Conservation (phyloP, 2,113 vertebrate genomes). For the Mastomys natalensis region DNA sequence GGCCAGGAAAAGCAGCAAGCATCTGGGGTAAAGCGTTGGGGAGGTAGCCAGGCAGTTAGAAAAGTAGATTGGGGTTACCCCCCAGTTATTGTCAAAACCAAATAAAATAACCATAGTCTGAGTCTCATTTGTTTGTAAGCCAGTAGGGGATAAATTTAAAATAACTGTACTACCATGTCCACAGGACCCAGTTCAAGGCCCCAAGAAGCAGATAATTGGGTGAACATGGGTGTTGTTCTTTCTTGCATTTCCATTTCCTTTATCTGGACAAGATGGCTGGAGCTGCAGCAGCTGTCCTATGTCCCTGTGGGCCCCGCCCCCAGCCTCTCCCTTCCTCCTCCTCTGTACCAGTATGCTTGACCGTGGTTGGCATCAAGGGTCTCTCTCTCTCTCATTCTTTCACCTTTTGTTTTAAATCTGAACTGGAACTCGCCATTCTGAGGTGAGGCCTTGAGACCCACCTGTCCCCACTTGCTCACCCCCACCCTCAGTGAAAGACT, state of each 20-base stretch:
- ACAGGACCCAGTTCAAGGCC: background rate
- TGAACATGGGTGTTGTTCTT: background rate
- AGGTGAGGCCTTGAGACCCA: background rate
- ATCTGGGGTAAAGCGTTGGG: too few species aligned
- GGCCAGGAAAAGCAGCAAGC: too few species aligned
- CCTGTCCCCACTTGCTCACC: background rate
- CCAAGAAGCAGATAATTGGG: background rate
- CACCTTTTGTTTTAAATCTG: background rate
- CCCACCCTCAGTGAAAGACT: background rate
- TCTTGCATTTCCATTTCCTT: background rate
- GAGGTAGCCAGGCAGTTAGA: too few species aligned
- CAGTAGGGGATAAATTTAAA: too few species aligned
- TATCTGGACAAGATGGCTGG: background rate
- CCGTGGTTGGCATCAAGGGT: background rate
- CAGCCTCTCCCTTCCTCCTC: background rate
- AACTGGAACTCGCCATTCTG: background rate
- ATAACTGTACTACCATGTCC: too few species aligned
- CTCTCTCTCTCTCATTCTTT: background rate
- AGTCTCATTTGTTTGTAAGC: too few species aligned
- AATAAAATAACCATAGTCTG: too few species aligned
- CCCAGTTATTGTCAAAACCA: too few species aligned
- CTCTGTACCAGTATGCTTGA: too few species aligned
- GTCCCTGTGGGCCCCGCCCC: rapidly evolving
- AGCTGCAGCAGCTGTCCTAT: background rate
- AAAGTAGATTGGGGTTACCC: too few species aligned